phyloP scores from a whole-genome alignment of 2,888 invertebrate genomes.

The Apoda limacodes region DNA sequence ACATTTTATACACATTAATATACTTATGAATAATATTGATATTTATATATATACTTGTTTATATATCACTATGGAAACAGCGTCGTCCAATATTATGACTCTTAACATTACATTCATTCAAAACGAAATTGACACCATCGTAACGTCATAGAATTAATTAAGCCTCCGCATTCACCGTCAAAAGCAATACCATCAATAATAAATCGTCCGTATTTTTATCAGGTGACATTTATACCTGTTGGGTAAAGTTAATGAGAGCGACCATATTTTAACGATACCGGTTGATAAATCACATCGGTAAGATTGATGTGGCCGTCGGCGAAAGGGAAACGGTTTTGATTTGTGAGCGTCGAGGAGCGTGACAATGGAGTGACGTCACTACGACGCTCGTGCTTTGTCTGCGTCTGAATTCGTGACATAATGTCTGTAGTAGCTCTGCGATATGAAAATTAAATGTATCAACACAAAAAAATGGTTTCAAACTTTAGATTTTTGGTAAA shows the following conservation, averaged over 20 bases:
- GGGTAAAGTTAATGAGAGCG: conserved; percentile 38
- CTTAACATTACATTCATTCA: conserved; percentile 20
- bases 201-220: conserved; percentile 17
- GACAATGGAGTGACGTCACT: conserved; percentile 48
- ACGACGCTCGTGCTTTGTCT: neutral
- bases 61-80: conserved; percentile 36
- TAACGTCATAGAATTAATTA: conserved; percentile 19
- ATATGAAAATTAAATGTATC: too few species aligned
- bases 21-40: too few species aligned
- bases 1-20: too few species aligned
- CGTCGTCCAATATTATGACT: conserved; percentile 30
- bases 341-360: conserved; percentile 34
- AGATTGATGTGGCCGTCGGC: conserved; percentile 43
- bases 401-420: neutral
- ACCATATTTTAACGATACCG: conserved; percentile 42
- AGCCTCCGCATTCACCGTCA: conserved; percentile 11
- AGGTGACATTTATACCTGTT: conserved; percentile 31
- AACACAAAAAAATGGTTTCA: too few species aligned
- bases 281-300: conserved; percentile 49
- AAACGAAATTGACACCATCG: conserved; percentile 10
- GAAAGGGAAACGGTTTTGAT: conserved; percentile 49
- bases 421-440: too few species aligned
- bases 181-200: conserved; percentile 14
- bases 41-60: too few species aligned
- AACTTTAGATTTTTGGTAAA: too few species aligned